These are phyloP conservation scores for Merluccius polli DNA, from an alignment of 2,797 vertebrate genomes.

Conservation along the genomic window DNA sequence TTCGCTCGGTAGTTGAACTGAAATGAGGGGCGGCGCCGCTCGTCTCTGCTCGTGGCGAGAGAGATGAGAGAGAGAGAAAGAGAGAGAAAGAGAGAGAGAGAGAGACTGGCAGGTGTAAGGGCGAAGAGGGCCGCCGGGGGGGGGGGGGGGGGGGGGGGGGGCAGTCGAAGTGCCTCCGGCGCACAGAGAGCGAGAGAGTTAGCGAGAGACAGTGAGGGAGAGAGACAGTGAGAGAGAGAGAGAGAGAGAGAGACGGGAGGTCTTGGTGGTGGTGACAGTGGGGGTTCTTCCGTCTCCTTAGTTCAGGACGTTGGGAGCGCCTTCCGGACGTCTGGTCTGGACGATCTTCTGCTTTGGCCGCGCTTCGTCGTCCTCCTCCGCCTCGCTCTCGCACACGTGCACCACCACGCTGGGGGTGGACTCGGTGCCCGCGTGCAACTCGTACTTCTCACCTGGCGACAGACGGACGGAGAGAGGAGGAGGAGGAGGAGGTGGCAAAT, in stretches of 20 bases:
- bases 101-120: slow-evolving; percentile 53
- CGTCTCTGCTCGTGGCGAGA: slow-evolving; percentile 62
- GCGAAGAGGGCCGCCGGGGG: slow-evolving; percentile 41
- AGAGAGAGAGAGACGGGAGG: not conserved
- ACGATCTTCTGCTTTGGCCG: slow-evolving; percentile 90
- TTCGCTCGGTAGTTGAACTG: slow-evolving; percentile 73
- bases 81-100: not conserved
- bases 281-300: slow-evolving; percentile 49
- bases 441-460: slow-evolving; percentile 88
- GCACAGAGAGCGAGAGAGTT: not conserved
- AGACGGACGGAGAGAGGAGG: not conserved
- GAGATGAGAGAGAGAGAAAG: slow-evolving; percentile 64
- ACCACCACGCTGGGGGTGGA: slow-evolving; percentile 97
- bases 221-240: not conserved
- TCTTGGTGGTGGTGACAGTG: not conserved
- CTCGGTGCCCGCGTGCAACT: slow-evolving; percentile 94
- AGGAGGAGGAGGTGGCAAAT: not conserved
- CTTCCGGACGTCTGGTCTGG: slow-evolving; percentile 89
- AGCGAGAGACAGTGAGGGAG: not conserved
- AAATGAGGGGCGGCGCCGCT: slow-evolving; percentile 75
- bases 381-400: slow-evolving; percentile 92
- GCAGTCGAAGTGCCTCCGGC: slow-evolving; percentile 17
- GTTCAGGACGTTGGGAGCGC: slow-evolving; percentile 71
- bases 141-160: slow-evolving; percentile 22
- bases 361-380: slow-evolving; percentile 84